A percentile compares a stretch with the other conserved stretches of the same genome.
Conservation (phyloP, 2,113 vertebrate genomes). For the Hippocampus zosterae region DNA sequence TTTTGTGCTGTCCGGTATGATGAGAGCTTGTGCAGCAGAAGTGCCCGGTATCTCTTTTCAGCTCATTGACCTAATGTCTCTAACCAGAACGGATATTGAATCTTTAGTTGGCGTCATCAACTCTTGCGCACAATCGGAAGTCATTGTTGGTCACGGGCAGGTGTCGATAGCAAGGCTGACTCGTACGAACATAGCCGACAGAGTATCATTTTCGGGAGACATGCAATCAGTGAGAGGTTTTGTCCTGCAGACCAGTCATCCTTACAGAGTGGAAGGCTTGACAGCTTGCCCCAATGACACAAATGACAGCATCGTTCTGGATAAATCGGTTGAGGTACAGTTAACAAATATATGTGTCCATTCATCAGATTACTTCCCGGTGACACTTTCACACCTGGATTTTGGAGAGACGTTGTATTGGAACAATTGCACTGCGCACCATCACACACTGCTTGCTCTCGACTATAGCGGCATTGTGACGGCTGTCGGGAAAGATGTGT, state of each 20-base stretch:
- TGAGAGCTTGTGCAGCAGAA: conserved; percentile 76
- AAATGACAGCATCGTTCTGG: conserved; percentile 19
- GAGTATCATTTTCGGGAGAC: conserved; percentile 6
- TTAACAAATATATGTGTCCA: conserved; percentile 75
- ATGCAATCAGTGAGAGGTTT: conserved; percentile 45
- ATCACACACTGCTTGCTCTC: conserved; percentile 73
- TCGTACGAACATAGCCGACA: conserved; percentile 50
- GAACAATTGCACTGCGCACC: conserved; percentile 64
- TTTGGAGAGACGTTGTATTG: conserved; percentile 78
- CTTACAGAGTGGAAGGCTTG: conserved; percentile 61
- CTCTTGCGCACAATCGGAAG: conserved; percentile 69
- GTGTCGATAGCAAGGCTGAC: conserved; percentile 60
- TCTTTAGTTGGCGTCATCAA: conserved; percentile 69
- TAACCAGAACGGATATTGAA: conserved; percentile 70
- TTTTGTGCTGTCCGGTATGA: conserved; percentile 79
- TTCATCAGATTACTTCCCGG: conserved; percentile 82
- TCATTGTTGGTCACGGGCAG: conserved; percentile 75
- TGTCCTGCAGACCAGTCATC: conserved; percentile 71
- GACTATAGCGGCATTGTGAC: conserved; percentile 80
- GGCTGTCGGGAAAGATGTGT: conserved; percentile 68
- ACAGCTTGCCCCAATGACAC: conserved; percentile 52
- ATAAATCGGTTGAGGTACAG: conserved; percentile 69
- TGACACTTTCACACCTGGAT: conserved; percentile 71
- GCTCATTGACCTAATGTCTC: conserved; percentile 77
- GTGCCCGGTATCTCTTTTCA: conserved; percentile 75